phyloP scores from a whole-genome alignment of 2,888 invertebrate species.

The Odontocerum albicorne region DNA sequence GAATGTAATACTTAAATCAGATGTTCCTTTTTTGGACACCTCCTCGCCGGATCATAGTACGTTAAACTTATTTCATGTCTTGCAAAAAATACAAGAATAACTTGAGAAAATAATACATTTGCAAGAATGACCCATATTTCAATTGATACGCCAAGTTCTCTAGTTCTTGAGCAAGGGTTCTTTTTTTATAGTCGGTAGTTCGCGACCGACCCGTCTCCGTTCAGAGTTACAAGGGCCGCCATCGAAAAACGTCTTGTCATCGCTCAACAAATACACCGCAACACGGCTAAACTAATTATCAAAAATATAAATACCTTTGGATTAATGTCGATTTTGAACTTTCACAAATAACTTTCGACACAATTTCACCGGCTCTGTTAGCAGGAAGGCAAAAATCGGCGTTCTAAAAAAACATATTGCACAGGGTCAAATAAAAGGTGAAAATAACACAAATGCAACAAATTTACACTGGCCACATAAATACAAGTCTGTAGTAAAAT shows the following conservation, averaged over 20 bases:
- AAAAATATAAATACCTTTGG: conserved; percentile 21
- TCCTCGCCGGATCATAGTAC: no score
- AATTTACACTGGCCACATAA: background rate
- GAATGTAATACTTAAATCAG: no score
- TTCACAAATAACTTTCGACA: conserved; percentile 23
- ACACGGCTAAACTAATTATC: background rate
- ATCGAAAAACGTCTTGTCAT: conserved; percentile 32
- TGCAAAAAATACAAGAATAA: no score
- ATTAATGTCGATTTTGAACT: conserved; percentile 25
- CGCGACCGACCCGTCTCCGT: no score
- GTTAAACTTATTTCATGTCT: no score
- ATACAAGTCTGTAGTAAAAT: conserved; percentile 2
- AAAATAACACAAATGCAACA: conserved; percentile 13
- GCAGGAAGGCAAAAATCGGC: conserved; percentile 14
- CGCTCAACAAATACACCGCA: conserved; percentile 10
- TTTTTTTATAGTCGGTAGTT: no score
- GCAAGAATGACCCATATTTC: no score
- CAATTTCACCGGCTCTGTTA: conserved; percentile 25
- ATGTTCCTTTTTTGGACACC: no score
- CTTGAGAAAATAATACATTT: no score
- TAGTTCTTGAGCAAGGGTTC: no score
- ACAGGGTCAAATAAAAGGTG: conserved; percentile 12
- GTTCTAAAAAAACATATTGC: conserved; percentile 29
- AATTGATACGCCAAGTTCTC: no score
- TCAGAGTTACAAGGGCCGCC: conserved; percentile 24